These are phyloP conservation scores for Sebastolobus alascanus DNA, from an alignment of 2,797 vertebrate genomes.

Conservation along the genomic window DNA sequence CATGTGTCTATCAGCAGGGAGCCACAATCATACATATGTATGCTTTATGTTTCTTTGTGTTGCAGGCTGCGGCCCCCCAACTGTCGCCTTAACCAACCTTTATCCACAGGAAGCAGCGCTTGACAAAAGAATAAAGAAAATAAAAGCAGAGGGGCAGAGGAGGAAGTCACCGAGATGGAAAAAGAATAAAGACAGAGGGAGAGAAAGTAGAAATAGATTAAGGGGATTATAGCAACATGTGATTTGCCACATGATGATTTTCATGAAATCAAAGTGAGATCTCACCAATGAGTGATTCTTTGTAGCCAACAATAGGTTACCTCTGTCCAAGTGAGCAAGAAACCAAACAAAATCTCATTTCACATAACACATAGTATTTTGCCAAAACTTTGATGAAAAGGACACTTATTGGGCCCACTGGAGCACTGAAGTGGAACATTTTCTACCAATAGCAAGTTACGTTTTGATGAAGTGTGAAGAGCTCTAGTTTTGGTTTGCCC, in stretches of 20 bases:
- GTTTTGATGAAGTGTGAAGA: too few relatives aligned
- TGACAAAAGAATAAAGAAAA: slow-evolving; percentile 4
- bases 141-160: background rate
- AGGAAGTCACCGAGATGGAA: slow-evolving; percentile 9
- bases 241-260: slow-evolving; percentile 1
- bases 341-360: background rate
- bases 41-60: slow-evolving; percentile 10
- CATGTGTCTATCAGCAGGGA: background rate
- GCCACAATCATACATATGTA: slow-evolving; percentile 2
- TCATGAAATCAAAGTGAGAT: background rate
- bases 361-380: too few relatives aligned
- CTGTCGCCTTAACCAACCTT: background rate
- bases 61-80: background rate
- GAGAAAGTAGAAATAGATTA: background rate
- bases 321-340: background rate
- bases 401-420: too few relatives aligned
- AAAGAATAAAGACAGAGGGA: slow-evolving; percentile 2
- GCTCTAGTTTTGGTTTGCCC: too few relatives aligned
- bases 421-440: too few relatives aligned
- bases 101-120: background rate
- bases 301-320: background rate
- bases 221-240: background rate
- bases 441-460: too few relatives aligned
- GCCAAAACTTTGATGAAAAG: background rate
- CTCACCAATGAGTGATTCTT: background rate